Evolutionary conservation across 2,888 invertebrate genomes (phyloP), one percentile per base, ranked within the genome.

Genomic region (Stenotaenia linearis): DNA sequence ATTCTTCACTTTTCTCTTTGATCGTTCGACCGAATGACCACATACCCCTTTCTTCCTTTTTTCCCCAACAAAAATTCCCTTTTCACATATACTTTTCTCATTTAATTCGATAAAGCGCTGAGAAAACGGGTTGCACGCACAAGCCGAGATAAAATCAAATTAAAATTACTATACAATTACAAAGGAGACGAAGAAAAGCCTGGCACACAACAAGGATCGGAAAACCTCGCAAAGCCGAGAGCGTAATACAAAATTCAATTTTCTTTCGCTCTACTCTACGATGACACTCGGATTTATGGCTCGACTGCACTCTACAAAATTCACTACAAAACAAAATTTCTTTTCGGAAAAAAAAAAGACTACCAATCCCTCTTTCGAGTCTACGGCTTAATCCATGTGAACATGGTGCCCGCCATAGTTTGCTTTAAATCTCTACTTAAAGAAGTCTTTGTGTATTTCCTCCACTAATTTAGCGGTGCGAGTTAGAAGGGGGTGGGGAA

Each of bases 211-310:
- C 50, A 50, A 50, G 18, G 21, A 50, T 69, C 28, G 69, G 25
- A 69, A 69, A 69, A 69, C 10, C 15, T 28, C 23, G 0, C 28
- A 25, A 12, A 69, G 12, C 69, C 69, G 28, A 23, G 28, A 69
- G n/a, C 69, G 69, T 69, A 28, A 25, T 23, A 69, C 69, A 69
- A 69, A 69, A 69, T 69, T 69, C 69, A 69, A 69, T 69, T 69
- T 69, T 69, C 69, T 12, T 28, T 69, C 69, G 25, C 28, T 12
- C 69, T 69, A 0, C 69, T 69, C 69, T 28, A 28, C 15, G 28
- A 69, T 50, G 69, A 69, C 69, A 69, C 69, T 69, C 23, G 25
- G 28, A 69, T 69, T 69, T 69, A 69, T 69, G 10, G 28, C 69
- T 28, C 69, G 69, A 50, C 18, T 50, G 50, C 50, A 50, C 50